Base-by-base conservation (phyloP, 1,140 invertebrate genomes). In the Orchestia grillus region DNA sequence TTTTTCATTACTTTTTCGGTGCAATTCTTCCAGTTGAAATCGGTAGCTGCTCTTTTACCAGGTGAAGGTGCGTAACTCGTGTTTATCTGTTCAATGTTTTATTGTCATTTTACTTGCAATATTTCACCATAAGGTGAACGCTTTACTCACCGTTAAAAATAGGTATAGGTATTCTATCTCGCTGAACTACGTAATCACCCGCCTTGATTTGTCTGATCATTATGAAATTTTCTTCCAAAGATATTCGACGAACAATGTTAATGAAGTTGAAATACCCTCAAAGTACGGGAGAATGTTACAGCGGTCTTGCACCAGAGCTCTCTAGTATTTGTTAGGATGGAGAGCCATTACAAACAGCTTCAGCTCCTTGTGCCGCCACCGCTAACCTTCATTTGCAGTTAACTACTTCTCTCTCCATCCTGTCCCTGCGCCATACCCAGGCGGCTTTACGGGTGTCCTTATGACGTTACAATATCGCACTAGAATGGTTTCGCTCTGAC, bases 381-480 rank as follows among this genome's bases (percentile, higher is more conserved):
- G 11, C 62, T 36, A 77, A 36, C 62, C 62, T 77, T 77, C 62
- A 77, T 77, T 77, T 77, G 62, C 62, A 77, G 62, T 77, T 77
- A 77, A 77, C 62, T 77, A 28, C 62, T 77, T 36, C 28, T 77
- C 15, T 77, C 62, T 36, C 62, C 1, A 36, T 77, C 62, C 62
- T 23, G 28, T 36, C 36, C 1, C 15, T 77, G 62, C 28, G 62
- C 47, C 6, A 53, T 6, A 87, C 87, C 41, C 87, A 53, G 47
- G 47, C 62, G 88, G 88, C 88, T 91, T 94, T 94, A 94, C 92
- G 92, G 44, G 43, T 47, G 43, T 94, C 92, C 92, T 94, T 94
- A 94, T 94, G 92, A 94, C 92, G 92, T 45, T 94, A 94, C 92
- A 94, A 94, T 94, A 94, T 94, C 92, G 44, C 92, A 94, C 92